Conservation (phyloP, 2,113 vertebrate genomes). For the Strigops habroptila region DNA sequence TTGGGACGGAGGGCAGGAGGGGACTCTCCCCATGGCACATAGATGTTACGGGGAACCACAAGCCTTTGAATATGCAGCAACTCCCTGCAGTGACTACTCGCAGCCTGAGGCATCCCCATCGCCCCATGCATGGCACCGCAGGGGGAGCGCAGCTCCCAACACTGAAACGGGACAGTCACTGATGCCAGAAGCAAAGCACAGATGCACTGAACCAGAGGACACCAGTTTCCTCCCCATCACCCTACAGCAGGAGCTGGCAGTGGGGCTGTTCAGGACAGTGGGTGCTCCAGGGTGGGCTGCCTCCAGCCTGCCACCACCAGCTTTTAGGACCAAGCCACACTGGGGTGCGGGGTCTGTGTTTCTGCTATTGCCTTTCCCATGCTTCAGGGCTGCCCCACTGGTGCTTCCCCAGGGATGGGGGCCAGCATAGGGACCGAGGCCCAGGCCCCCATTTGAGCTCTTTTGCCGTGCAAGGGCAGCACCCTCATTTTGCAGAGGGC, state of each 20-base stretch:
- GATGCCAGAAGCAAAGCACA: rapidly evolving
- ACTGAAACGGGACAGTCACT: rapidly evolving
- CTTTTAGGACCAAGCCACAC: rapidly evolving
- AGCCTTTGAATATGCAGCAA: not conserved
- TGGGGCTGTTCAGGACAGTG: rapidly evolving
- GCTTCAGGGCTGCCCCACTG: not conserved
- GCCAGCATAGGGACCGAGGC: not conserved
- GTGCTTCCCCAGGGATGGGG: not conserved
- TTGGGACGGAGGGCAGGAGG: not conserved
- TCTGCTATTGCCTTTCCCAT: rapidly evolving
- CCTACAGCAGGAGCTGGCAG: not conserved
- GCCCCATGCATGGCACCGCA: rapidly evolving
- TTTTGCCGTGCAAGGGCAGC: not conserved
- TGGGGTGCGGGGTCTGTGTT: not conserved
- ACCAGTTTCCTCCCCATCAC: rapidly evolving
- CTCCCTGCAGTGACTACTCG: not conserved
- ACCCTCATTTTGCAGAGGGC: not conserved
- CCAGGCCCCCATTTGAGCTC: not conserved
- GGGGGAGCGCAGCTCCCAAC: not conserved
- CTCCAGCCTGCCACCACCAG: not conserved
- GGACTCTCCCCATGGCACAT: not conserved
- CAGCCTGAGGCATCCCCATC: rapidly evolving
- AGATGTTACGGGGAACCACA: not conserved
- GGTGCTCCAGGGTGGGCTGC: not conserved
- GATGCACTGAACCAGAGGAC: not conserved